Evolutionary conservation across 1,140 invertebrate genomes (phyloP).

Genomic region (Bacillus rossius): DNA sequence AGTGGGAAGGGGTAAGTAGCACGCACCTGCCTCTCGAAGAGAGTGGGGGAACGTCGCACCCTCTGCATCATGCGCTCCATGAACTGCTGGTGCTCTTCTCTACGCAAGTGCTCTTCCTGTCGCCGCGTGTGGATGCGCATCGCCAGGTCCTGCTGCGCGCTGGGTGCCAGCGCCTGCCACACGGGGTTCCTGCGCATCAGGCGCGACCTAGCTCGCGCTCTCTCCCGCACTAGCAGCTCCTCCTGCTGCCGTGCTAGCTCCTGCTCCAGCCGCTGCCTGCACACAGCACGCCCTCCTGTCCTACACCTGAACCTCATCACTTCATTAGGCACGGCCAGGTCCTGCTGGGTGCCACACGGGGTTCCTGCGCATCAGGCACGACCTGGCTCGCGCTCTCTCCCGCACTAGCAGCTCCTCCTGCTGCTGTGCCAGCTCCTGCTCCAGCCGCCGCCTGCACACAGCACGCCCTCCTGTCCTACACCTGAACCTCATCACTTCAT

Average conservation of each 20-base stretch:
- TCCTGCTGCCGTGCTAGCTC: constrained; percentile 53
- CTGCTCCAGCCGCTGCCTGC: constrained; percentile 53
- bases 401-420: too few relatives aligned
- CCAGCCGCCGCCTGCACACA: too few relatives aligned
- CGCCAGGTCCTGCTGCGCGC: constrained; percentile 50
- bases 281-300: constrained; percentile 17
- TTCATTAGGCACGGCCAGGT: too few relatives aligned
- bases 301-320: too few relatives aligned
- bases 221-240: constrained; percentile 50
- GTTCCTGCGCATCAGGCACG: too few relatives aligned
- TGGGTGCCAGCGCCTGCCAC: constrained; percentile 58
- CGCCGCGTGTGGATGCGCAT: constrained; percentile 55
- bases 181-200: constrained; percentile 56
- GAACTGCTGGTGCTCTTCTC: constrained; percentile 57
- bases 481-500: too few relatives aligned
- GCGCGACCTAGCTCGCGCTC: constrained; percentile 50
- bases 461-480: too few relatives aligned
- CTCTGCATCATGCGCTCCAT: constrained; percentile 66
- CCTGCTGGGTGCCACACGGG: too few relatives aligned
- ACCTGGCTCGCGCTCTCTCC: too few relatives aligned
- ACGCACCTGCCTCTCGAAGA: constrained; percentile 54
- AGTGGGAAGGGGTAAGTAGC: too few relatives aligned
- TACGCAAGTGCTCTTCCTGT: constrained; percentile 57
- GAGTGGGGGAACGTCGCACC: constrained; percentile 59
- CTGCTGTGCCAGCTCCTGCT: too few relatives aligned